Evolutionary conservation across 2,113 vertebrate genomes (phyloP).

Genomic region (Eretmodus cyanostictus): DNA sequence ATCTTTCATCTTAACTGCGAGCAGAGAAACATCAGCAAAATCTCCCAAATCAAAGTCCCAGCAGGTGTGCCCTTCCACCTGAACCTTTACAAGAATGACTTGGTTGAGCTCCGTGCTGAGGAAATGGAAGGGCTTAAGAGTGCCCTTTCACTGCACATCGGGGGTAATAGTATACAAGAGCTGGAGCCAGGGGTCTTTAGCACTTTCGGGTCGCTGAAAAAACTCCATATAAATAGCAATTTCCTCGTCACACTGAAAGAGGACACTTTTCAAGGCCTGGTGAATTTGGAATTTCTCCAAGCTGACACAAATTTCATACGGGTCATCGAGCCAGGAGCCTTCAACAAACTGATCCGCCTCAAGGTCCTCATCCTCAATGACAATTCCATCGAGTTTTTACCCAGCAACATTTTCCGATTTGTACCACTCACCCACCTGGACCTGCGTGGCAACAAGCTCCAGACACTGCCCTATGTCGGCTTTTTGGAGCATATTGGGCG

Average conservation of each 20-base stretch:
- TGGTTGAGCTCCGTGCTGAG: conserved; percentile 79
- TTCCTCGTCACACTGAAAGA: conserved; percentile 91
- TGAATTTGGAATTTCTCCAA: conserved; percentile 95
- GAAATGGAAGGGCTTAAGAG: conserved; percentile 85
- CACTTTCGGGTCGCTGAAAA: conserved; percentile 83
- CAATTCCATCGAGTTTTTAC: conserved; percentile 91
- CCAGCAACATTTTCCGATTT: conserved; percentile 91
- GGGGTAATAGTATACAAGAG: conserved; percentile 93
- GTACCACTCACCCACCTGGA: conserved; percentile 96
- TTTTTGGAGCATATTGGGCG: conserved; percentile 95
- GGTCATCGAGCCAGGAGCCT: conserved; percentile 92
- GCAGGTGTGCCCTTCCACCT: conserved; percentile 87
- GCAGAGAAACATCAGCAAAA: conserved; percentile 81
- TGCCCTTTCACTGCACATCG: conserved; percentile 88
- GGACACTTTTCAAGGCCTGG: conserved; percentile 90
- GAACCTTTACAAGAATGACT: conserved; percentile 88
- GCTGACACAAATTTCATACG: conserved; percentile 97
- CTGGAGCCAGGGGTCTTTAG: conserved; percentile 91
- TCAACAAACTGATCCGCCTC: conserved; percentile 92
- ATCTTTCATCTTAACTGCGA: conserved; percentile 87
- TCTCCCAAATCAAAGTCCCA: conserved; percentile 86
- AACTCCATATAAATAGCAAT: conserved; percentile 98
- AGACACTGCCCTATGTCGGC: conserved; percentile 91
- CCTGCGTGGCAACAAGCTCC: conserved; percentile 91
- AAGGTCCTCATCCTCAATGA: conserved; percentile 98